Conservation (phyloP, 2,888 invertebrate genomes). For the Brachypalpus laphriformis region DNA sequence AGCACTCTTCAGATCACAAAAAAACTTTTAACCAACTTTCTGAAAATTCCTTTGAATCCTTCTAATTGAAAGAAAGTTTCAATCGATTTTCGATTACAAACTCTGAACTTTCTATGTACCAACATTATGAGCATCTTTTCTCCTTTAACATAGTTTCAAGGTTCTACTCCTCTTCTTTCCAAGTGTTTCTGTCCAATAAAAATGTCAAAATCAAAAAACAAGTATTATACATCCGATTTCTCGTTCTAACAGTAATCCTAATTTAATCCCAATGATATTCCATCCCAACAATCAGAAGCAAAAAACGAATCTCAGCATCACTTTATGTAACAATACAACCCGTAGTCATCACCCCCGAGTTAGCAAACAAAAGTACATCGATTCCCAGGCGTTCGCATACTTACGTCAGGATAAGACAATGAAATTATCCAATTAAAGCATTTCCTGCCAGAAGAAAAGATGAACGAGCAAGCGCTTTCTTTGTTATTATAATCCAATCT, state of each 20-base stretch:
- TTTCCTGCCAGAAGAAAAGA: conserved; percentile 48
- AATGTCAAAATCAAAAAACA: conserved; percentile 7
- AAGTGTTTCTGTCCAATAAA: conserved; percentile 6
- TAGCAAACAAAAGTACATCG: conserved; percentile 27
- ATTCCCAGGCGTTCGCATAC: conserved; percentile 39
- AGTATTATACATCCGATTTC: background rate
- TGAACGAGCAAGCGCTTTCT: conserved; percentile 8
- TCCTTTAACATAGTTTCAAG: background rate
- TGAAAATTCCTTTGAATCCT: background rate
- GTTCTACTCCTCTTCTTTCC: background rate
- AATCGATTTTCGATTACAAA: conserved; percentile 44
- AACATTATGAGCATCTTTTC: conserved; percentile 25
- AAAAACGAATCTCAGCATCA: conserved; percentile 20
- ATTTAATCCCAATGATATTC: conserved; percentile 34
- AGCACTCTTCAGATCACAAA: background rate
- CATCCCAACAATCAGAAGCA: background rate
- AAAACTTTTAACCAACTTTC: background rate
- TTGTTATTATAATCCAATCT: conserved; percentile 48
- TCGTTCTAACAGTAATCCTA: conserved; percentile 1
- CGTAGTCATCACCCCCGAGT: background rate
- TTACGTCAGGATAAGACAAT: conserved; percentile 68
- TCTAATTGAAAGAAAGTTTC: background rate
- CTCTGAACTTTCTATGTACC: conserved; percentile 5
- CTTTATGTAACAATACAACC: conserved; percentile 59
- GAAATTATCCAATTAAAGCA: conserved; percentile 63